Percentiles rank a stretch among this genome's conserved stretches.
Conservation (phyloP, 2,797 vertebrate species). For the Clarias platycephalus region DNA sequence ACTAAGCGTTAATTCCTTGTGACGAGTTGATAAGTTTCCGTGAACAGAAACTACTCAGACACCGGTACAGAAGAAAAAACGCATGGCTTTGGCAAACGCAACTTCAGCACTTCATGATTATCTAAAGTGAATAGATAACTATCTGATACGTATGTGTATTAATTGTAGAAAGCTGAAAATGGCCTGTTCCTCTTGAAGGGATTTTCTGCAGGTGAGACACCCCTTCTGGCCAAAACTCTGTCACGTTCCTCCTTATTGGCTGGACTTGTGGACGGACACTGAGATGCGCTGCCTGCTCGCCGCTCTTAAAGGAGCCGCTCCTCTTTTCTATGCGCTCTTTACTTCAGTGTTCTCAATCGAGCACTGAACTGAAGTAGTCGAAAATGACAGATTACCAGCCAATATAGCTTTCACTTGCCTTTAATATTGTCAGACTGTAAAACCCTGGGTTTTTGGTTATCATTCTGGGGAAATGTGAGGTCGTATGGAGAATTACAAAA, state of each 20-base stretch:
- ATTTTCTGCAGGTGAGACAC: constrained; percentile 79
- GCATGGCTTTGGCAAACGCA: constrained; percentile 40
- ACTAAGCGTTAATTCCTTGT: constrained; percentile 65
- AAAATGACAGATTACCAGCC: background rate
- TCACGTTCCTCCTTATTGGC: constrained; percentile 74
- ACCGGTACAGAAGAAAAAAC: constrained; percentile 34
- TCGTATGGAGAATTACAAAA: background rate
- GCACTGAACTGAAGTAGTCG: background rate
- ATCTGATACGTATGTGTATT: constrained; percentile 62
- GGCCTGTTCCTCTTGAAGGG: constrained; percentile 65
- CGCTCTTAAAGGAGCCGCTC: constrained; percentile 78
- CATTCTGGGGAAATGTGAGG: background rate
- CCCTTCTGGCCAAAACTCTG: constrained; percentile 76
- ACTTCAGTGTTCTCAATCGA: background rate
- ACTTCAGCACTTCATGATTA: constrained; percentile 53
- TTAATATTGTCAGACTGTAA: background rate
- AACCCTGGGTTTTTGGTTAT: background rate
- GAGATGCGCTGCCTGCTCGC: constrained; percentile 59
- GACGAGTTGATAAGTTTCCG: constrained; percentile 62
- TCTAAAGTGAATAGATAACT: constrained; percentile 60
- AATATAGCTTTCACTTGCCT: background rate
- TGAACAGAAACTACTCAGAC: constrained; percentile 26
- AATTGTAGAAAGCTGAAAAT: constrained; percentile 66
- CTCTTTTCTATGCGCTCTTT: constrained; percentile 50
- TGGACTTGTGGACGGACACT: constrained; percentile 59